Percentiles rank a stretch among this genome's conserved stretches.
Evolutionary conservation across 2,797 vertebrate genomes (phyloP).

Genomic region (Protonibea diacanthus): DNA sequence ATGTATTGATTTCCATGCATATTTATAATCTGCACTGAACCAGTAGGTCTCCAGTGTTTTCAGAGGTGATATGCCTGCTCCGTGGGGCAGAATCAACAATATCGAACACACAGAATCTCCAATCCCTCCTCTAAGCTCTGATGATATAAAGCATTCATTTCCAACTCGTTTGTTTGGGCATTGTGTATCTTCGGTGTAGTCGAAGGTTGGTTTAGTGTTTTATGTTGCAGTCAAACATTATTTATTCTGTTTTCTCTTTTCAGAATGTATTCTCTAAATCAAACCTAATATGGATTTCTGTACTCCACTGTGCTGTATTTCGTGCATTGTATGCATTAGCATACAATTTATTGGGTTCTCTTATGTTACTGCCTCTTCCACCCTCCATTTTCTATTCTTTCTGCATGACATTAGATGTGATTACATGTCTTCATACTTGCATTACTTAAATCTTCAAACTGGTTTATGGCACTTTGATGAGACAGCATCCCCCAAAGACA

Average conservation of each 20-base stretch:
- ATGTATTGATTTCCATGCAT: conserved; percentile 85
- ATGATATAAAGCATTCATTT: conserved; percentile 69
- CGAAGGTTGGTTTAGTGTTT: conserved; percentile 40
- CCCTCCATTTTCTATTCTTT: conserved; percentile 3
- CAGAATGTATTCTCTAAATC: conserved; percentile 27
- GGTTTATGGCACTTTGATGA: conserved; percentile 43
- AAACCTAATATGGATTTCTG: conserved; percentile 13
- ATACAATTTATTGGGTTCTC: neutral
- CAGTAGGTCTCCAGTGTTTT: conserved; percentile 76
- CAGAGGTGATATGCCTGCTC: conserved; percentile 72
- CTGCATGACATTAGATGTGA: conserved; percentile 30
- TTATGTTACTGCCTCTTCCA: conserved; percentile 1
- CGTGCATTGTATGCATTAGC: neutral
- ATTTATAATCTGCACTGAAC: conserved; percentile 80
- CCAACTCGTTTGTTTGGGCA: conserved; percentile 25
- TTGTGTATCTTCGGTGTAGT: conserved; percentile 35
- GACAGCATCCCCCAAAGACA: conserved; percentile 32
- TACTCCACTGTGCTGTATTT: conserved; percentile 3
- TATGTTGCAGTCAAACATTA: conserved; percentile 37
- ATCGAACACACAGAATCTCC: conserved; percentile 62
- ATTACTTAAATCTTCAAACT: conserved; percentile 30
- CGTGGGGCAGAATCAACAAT: conserved; percentile 75
- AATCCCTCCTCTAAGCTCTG: conserved; percentile 60
- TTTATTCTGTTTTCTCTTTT: conserved; percentile 34
- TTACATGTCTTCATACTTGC: conserved; percentile 37